Conservation (phyloP, 2,888 invertebrate species). For the Gastrophysa polygoni region DNA sequence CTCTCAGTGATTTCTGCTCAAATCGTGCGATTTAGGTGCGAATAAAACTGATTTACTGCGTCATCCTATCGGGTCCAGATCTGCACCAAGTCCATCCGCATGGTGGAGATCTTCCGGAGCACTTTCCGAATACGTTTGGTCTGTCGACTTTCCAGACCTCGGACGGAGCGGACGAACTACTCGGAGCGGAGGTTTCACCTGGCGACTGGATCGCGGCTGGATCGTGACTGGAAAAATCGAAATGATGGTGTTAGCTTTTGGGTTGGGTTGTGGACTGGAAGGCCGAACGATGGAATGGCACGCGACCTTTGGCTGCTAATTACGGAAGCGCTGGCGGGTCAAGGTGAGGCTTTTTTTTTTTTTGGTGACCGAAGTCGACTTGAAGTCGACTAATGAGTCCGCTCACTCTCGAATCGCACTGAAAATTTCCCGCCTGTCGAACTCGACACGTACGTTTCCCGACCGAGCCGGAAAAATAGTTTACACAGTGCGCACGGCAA, state of each 20-base stretch:
- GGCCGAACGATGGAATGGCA: background rate
- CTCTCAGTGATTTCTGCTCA: background rate
- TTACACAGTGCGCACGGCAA: too few relatives aligned
- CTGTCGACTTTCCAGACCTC: background rate
- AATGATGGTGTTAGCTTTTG: background rate
- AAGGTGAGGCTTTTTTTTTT: too few relatives aligned
- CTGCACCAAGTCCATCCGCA: too few relatives aligned
- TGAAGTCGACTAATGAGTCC: too few relatives aligned
- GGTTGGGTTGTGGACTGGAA: background rate
- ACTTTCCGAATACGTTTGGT: too few relatives aligned
- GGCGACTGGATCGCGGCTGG: background rate
- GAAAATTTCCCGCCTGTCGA: too few relatives aligned
- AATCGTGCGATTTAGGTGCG: background rate
- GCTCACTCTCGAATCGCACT: too few relatives aligned
- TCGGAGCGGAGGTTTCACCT: background rate
- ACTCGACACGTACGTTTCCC: too few relatives aligned
- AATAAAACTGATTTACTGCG: constrained; percentile 10
- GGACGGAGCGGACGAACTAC: too few relatives aligned
- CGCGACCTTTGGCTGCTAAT: background rate
- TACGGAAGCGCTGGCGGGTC: too few relatives aligned
- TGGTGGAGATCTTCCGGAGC: background rate
- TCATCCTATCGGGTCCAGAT: constrained; percentile 5
- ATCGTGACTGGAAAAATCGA: background rate
- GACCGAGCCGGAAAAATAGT: too few relatives aligned
- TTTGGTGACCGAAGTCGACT: too few relatives aligned